Evolutionary conservation across 2,113 vertebrate species (phyloP).

Genomic region (Coreoperca whiteheadi): DNA sequence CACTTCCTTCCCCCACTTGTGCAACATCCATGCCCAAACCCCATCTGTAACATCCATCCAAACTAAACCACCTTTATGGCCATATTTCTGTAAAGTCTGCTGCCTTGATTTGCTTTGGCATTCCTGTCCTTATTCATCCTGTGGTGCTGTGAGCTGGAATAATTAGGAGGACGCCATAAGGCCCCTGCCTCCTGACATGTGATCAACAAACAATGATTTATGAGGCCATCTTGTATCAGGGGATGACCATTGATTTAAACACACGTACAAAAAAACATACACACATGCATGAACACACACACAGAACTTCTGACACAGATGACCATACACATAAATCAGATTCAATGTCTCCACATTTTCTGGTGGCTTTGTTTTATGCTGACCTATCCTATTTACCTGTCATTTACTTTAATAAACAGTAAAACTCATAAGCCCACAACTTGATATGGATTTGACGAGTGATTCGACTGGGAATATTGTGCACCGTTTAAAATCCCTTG

Average conservation of each 20-base stretch:
- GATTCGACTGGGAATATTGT: constrained; percentile 55
- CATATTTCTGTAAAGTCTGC: constrained; percentile 65
- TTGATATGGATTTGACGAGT: constrained; percentile 67
- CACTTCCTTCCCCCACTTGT: neutral
- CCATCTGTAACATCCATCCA: constrained; percentile 44
- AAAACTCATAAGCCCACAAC: constrained; percentile 45
- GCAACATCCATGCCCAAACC: constrained; percentile 20
- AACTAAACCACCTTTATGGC: constrained; percentile 55
- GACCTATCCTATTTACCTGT: constrained; percentile 68
- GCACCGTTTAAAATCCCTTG: constrained; percentile 56
- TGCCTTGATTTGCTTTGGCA: constrained; percentile 72
- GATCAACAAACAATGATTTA: constrained; percentile 90
- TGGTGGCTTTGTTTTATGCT: constrained; percentile 68
- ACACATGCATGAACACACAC: constrained; percentile 27
- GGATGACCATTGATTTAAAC: constrained; percentile 90
- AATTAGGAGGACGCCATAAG: constrained; percentile 80
- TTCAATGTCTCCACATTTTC: constrained; percentile 52
- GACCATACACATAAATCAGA: constrained; percentile 75
- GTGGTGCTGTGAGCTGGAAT: constrained; percentile 77
- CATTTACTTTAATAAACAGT: constrained; percentile 69
- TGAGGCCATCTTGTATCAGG: constrained; percentile 83
- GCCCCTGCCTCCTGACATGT: constrained; percentile 78
- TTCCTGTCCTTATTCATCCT: constrained; percentile 75
- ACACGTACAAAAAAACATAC: constrained; percentile 61
- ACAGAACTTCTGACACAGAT: constrained; percentile 62